Percentiles rank a stretch among this genome's conserved stretches.
Evolutionary conservation across 2,888 invertebrate species (phyloP).

Genomic region (Tenthredo scrophulariae): DNA sequence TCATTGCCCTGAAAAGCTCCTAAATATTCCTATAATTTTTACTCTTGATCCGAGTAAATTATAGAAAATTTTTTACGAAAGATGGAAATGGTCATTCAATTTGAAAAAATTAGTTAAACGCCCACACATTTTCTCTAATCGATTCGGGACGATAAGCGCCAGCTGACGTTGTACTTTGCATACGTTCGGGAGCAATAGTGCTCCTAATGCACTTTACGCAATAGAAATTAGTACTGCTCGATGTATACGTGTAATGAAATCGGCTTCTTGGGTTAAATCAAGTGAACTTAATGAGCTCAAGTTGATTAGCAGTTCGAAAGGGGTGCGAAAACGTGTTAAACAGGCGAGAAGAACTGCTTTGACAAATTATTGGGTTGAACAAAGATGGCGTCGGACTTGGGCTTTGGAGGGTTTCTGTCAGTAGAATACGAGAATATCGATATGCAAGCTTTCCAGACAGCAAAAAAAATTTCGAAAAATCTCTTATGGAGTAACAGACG

Average conservation of each 20-base stretch:
- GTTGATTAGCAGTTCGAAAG: neutral
- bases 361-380: neutral
- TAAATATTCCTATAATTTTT: neutral
- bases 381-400: neutral
- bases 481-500: too few relatives aligned
- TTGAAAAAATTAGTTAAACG: too few relatives aligned
- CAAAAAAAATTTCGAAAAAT: too few relatives aligned
- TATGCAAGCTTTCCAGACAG: neutral
- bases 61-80: neutral
- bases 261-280: neutral
- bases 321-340: neutral
- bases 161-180: neutral
- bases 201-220: neutral
- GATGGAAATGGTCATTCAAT: neutral
- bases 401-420: neutral
- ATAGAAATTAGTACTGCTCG: neutral
- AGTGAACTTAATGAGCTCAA: neutral
- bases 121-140: neutral
- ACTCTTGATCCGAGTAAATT: neutral
- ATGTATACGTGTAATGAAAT: neutral
- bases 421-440: neutral
- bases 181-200: neutral
- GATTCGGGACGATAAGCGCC: neutral
- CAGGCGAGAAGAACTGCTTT: neutral
- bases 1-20: neutral